Evolutionary conservation across 2,797 vertebrate genomes (phyloP).

Genomic region (Scomberomorus guttatus): DNA sequence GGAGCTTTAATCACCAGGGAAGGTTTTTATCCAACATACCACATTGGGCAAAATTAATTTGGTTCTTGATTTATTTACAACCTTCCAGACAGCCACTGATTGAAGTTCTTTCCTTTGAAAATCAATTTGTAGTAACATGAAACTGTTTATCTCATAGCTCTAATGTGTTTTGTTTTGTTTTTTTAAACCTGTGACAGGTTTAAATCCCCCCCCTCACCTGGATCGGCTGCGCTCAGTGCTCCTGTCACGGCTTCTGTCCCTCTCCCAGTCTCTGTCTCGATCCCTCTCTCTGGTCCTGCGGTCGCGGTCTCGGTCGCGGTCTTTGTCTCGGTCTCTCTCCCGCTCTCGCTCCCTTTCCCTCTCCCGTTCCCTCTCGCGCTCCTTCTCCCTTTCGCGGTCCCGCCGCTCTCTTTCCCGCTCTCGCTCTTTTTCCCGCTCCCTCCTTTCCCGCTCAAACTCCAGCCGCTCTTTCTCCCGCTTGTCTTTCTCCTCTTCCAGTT

Average conservation of each 20-base stretch:
- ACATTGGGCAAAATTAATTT: too few species aligned
- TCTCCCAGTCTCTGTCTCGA: constrained; percentile 86
- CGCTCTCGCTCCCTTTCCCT: constrained; percentile 89
- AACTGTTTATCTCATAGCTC: not conserved
- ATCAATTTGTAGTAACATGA: not conserved
- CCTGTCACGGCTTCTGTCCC: constrained; percentile 81
- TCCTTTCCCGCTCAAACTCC: constrained; percentile 89
- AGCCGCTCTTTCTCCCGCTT: constrained; percentile 94
- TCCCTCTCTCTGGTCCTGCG: constrained; percentile 86
- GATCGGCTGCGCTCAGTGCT: constrained; percentile 89
- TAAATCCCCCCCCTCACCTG: constrained; percentile 81
- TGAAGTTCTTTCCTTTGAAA: too few species aligned
- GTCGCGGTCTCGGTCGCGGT: constrained; percentile 71
- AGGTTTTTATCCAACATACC: not conserved
- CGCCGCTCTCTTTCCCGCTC: constrained; percentile 82
- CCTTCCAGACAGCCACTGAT: too few species aligned
- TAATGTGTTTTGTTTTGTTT: not conserved
- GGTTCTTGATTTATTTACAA: too few species aligned
- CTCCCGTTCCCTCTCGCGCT: constrained; percentile 87
- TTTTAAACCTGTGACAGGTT: not conserved
- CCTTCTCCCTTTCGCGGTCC: constrained; percentile 88
- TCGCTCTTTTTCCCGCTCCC: constrained; percentile 83
- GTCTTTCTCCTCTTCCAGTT: constrained; percentile 98
- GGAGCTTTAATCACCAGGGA: not conserved
- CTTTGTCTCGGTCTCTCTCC: constrained; percentile 81